phyloP scores from a whole-genome alignment of 2,797 vertebrate genomes.

The Scarus forsteni region DNA sequence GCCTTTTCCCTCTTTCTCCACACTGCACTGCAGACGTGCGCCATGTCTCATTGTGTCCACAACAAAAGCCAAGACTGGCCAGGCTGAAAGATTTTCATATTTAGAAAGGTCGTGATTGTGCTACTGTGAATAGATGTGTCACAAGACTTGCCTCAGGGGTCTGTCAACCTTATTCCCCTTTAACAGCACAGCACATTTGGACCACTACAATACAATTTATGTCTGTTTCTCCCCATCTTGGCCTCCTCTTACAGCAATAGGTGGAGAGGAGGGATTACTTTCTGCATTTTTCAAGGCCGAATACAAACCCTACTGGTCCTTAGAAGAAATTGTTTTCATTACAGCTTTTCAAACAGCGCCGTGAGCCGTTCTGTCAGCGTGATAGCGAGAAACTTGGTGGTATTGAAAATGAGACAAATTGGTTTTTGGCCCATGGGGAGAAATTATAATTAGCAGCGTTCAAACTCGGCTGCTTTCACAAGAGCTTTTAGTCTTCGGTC shows the following conservation, averaged over 20 bases:
- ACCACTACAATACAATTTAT: conserved; percentile 64
- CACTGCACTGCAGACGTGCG: conserved; percentile 25
- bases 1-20: conserved; percentile 54
- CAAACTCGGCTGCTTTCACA: conserved; percentile 50
- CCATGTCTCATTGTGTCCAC: conserved; percentile 62
- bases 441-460: conserved; percentile 67
- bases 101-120: conserved; percentile 74
- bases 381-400: conserved; percentile 48
- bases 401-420: conserved; percentile 77
- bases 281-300: conserved; percentile 49
- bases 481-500: conserved; percentile 45
- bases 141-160: conserved; percentile 54
- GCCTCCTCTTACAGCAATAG: conserved; percentile 39
- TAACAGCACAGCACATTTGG: conserved; percentile 62
- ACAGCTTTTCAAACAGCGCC: conserved; percentile 52
- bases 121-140: conserved; percentile 68
- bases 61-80: conserved; percentile 68
- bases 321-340: conserved; percentile 62
- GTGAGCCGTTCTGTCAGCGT: conserved; percentile 41
- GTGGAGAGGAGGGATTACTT: conserved; percentile 47
- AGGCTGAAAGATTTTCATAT: conserved; percentile 66
- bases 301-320: conserved; percentile 52
- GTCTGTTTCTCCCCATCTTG: conserved; percentile 35
- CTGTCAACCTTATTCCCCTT: conserved; percentile 66
- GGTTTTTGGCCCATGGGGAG: conserved; percentile 55